Evolutionary conservation across 2,113 vertebrate genomes (phyloP).

Genomic region (Phasianus colchicus): DNA sequence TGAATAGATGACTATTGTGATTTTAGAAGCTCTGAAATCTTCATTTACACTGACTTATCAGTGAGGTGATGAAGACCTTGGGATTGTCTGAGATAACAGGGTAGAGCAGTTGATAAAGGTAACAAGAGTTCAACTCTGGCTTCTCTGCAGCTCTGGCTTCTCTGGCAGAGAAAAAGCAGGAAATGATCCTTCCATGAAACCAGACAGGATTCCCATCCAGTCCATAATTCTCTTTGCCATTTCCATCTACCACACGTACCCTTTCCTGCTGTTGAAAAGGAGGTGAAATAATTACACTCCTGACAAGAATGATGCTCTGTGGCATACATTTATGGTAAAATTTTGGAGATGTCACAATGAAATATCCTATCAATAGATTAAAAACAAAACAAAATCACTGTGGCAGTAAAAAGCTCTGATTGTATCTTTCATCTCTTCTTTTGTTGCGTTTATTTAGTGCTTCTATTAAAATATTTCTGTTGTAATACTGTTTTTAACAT

Average conservation of each 20-base stretch:
- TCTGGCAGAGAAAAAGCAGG: background rate
- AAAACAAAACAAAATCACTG: constrained; percentile 32
- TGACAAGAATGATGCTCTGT: constrained; percentile 18
- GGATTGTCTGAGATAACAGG: background rate
- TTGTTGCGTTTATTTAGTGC: constrained; percentile 28
- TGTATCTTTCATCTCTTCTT: background rate
- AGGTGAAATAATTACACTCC: constrained; percentile 44
- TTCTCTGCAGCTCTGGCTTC: fast-evolving
- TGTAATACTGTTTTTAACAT: constrained; percentile 20
- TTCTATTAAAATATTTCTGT: background rate
- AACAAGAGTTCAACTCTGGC: background rate
- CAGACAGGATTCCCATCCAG: background rate
- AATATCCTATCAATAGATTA: constrained; percentile 40
- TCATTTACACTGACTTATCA: background rate
- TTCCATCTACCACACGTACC: background rate
- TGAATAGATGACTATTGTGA: background rate
- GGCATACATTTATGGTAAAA: constrained; percentile 22
- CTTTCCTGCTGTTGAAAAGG: background rate
- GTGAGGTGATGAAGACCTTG: background rate
- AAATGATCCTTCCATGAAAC: background rate
- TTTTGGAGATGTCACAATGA: constrained; percentile 42
- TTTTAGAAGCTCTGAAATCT: background rate
- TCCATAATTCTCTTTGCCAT: background rate
- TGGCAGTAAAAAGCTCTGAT: constrained; percentile 15
- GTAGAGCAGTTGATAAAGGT: background rate